Evolutionary conservation across 2,888 invertebrate species (phyloP), one percentile per base, ranked within the genome.

Genomic region (Chrysolina haemoptera): DNA sequence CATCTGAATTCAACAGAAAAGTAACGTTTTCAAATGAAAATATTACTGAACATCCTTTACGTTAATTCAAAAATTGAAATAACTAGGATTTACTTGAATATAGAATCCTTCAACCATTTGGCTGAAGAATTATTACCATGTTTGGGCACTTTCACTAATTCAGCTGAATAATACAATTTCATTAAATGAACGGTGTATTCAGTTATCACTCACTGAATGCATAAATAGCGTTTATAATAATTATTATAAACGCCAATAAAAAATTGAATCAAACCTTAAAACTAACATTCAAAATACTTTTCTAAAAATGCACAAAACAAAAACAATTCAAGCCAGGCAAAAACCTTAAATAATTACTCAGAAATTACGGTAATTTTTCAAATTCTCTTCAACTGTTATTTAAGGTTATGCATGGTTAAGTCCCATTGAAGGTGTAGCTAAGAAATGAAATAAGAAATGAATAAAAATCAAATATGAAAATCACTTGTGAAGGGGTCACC

Each of bases 251-350:
- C 74, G 70, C 12, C 50, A 76, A 76, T 68, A 67, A 75, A 70
- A 53, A 64, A 59, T 48, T 35, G 35, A 50, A 69, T n/a, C n/a
- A 70, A 50, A 59, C 73, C 55, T 73, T 50, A 76, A 71, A 64
- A 55, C 73, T 73, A 70, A 69, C 35, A 55, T 65, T 16, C 69
- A 73, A 76, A 62, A 76, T 78, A 82, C 80, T 76, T 80, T 78
- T 79, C 81, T 81, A 81, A 74, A 82, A 82, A 82, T 81, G 78
- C 80, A 80, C 69, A 79, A 75, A 75, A 68, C 70, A 64, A 76
- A 73, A 68, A 71, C 72, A 62, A 75, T 71, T 35, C 73, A 69
- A 65, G 48, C 62, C 55, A 74, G 69, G 74, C 73, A 76, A 73
- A 76, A 80, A 74, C 70, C 78, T 79, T 75, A 73, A 78, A 70